Conservation (phyloP, 2,113 vertebrate species). For the Porphyrio hochstetteri region DNA sequence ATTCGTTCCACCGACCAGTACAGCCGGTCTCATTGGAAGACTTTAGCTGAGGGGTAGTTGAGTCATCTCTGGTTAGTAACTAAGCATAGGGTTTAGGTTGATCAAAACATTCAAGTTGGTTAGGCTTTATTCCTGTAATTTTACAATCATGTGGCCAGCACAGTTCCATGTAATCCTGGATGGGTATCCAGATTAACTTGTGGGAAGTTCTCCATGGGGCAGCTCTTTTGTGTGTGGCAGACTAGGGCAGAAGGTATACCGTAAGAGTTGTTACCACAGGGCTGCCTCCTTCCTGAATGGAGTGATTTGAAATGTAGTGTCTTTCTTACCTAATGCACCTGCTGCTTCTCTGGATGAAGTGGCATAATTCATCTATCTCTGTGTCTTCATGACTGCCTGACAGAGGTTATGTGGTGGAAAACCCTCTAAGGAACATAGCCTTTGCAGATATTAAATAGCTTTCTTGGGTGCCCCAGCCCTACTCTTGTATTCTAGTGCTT, state of each 20-base stretch:
- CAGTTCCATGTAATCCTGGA: not conserved
- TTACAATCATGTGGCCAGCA: not conserved
- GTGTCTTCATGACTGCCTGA: not conserved
- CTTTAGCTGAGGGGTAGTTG: not conserved
- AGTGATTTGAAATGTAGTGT: slow-evolving; percentile 18
- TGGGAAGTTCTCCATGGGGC: slow-evolving; percentile 21
- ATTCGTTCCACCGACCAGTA: not conserved
- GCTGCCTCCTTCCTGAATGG: not conserved
- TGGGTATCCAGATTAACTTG: slow-evolving; percentile 27
- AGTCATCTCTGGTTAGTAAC: not conserved
- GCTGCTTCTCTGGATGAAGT: slow-evolving; percentile 38
- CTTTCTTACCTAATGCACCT: slow-evolving; percentile 51
- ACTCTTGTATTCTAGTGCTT: not conserved
- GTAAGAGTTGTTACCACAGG: slow-evolving; percentile 9
- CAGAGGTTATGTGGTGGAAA: not conserved
- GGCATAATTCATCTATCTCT: not conserved
- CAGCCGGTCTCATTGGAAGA: slow-evolving; percentile 11
- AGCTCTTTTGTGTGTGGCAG: not conserved
- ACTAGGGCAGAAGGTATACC: slow-evolving; percentile 30
- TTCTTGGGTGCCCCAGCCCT: not conserved
- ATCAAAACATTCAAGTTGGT: not conserved
- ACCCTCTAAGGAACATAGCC: fast-evolving
- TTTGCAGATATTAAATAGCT: not conserved
- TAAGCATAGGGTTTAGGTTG: not conserved
- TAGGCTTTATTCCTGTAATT: not conserved